phyloP scores from a whole-genome alignment of 2,797 vertebrate genomes.

The Microcaecilia unicolor region DNA sequence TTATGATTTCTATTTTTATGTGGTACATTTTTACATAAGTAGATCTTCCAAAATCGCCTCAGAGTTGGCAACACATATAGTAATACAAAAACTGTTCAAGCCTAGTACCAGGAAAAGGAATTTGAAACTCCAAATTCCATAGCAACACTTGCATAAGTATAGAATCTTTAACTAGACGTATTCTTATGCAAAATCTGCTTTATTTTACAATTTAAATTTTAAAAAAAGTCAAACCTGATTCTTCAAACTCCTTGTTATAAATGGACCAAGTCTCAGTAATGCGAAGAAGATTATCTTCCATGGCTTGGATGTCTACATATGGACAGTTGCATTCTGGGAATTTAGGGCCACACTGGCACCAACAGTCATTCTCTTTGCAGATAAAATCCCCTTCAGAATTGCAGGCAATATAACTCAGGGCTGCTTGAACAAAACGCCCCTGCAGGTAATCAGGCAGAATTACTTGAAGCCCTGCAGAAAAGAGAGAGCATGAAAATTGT shows the following conservation, averaged over 20 bases:
- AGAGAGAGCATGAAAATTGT: slow-evolving; percentile 3
- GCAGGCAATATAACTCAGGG: slow-evolving; percentile 90
- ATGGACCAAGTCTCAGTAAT: slow-evolving; percentile 83
- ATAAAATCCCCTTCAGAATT: slow-evolving; percentile 91
- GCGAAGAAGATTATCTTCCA: slow-evolving; percentile 85
- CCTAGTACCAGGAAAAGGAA: too few relatives aligned
- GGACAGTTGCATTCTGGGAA: slow-evolving; percentile 95
- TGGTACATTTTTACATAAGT: too few relatives aligned
- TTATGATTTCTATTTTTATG: too few relatives aligned
- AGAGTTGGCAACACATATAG: too few relatives aligned
- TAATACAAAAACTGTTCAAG: too few relatives aligned
- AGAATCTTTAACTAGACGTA: too few relatives aligned
- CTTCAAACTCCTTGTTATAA: slow-evolving; percentile 86
- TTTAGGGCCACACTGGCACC: slow-evolving; percentile 79
- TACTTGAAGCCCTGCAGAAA: slow-evolving; percentile 76
- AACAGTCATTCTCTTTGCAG: slow-evolving; percentile 89
- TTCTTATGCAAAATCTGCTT: too few relatives aligned
- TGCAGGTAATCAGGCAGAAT: slow-evolving; percentile 89
- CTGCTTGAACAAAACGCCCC: slow-evolving; percentile 84
- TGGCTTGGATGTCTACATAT: slow-evolving; percentile 91
- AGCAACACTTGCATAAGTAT: too few relatives aligned
- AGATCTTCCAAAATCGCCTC: too few relatives aligned
- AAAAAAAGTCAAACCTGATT: slow-evolving; percentile 70
- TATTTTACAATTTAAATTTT: too few relatives aligned
- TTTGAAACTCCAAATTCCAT: too few relatives aligned